Percentiles rank a stretch among this genome's conserved stretches.
These are phyloP conservation scores for Myotis planiceps DNA, from an alignment of 2,797 vertebrate genomes.

Conservation along the genomic window DNA sequence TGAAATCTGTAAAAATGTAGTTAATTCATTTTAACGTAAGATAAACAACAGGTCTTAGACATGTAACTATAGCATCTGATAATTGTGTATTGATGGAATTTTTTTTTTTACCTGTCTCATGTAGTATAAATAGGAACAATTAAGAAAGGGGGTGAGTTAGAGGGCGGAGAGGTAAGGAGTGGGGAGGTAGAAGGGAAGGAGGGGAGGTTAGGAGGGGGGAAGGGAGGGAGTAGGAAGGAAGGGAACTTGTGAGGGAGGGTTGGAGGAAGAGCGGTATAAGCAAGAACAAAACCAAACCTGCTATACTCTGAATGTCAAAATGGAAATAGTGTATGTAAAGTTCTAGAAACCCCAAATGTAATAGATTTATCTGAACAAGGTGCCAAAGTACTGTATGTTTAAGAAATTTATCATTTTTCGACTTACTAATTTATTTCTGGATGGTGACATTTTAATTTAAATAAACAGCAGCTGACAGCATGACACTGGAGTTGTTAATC, in stretches of 20 bases:
- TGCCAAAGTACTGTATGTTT: constrained; percentile 80
- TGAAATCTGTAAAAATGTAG: constrained; percentile 21
- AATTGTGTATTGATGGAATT: not conserved
- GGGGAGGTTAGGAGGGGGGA: too few species aligned
- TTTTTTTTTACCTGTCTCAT: not conserved
- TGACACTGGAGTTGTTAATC: constrained; percentile 87
- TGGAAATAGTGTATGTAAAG: constrained; percentile 78
- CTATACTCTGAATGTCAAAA: constrained; percentile 74
- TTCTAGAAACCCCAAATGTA: constrained; percentile 75
- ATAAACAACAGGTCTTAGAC: not conserved
- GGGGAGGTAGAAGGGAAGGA: fast-evolving
- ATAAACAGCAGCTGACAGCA: constrained; percentile 89
- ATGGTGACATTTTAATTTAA: constrained; percentile 89
- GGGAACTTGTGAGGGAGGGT: not conserved
- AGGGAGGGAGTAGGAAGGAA: not conserved
- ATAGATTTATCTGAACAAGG: constrained; percentile 79
- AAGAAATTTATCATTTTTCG: constrained; percentile 83
- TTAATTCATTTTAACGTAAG: constrained; percentile 23
- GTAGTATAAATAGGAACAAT: not conserved
- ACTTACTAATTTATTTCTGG: constrained; percentile 88
- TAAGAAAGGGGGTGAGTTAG: too few species aligned
- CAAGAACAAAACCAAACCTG: not conserved
- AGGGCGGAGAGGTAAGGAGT: fast-evolving
- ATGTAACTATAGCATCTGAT: not conserved
- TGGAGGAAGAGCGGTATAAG: not conserved